These are phyloP conservation scores for Beroe ovata DNA, from an alignment of 37 sponge, comb jelly and placozoan species.

Conservation along the genomic window DNA sequence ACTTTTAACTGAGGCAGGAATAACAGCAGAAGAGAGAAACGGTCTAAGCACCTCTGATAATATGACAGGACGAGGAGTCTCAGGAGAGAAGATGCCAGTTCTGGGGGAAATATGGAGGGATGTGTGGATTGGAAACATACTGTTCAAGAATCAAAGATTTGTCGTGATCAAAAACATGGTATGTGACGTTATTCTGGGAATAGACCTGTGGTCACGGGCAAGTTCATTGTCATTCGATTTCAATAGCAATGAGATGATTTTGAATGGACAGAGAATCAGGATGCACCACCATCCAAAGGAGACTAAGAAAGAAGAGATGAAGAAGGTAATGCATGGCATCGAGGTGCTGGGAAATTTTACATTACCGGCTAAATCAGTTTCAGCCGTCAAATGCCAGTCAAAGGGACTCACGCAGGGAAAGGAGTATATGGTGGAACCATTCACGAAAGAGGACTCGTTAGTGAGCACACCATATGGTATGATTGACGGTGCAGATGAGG, in stretches of 20 bases:
- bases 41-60: neutral
- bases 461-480: constrained; percentile 6
- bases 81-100: constrained; percentile 1
- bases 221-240: neutral
- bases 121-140: neutral
- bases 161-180: neutral
- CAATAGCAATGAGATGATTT: neutral
- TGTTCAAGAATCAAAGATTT: neutral
- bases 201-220: neutral
- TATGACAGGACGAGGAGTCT: constrained; percentile 10
- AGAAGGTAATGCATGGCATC: neutral
- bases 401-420: neutral
- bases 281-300: neutral
- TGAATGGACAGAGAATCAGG: neutral
- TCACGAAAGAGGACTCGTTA: neutral
- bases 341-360: neutral
- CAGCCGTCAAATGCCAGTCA: neutral
- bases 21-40: neutral
- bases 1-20: neutral
- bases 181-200: constrained; percentile 3
- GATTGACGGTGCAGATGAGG: neutral
- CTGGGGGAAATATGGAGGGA: constrained; percentile 3
- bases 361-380: neutral
- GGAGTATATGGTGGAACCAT: neutral
- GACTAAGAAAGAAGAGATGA: neutral